Evolutionary conservation across 2,113 vertebrate species (phyloP), one percentile per base, ranked within the genome.

Genomic region (Nerophis ophidion): DNA sequence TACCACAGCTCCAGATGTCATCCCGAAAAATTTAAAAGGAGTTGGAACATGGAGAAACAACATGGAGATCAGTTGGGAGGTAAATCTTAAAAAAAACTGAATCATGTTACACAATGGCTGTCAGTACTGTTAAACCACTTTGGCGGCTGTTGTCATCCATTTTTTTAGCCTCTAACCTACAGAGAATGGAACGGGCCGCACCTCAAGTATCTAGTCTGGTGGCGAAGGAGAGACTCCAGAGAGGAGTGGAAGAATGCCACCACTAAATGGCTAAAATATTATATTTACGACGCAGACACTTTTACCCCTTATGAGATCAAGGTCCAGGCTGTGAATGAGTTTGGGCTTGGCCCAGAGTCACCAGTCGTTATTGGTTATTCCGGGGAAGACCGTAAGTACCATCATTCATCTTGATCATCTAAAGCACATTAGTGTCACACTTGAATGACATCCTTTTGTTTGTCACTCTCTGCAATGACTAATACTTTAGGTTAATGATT

Each of bases 41-140:
- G 87, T 91, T 4, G 97, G 97, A 6, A 94, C 92, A 52, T 93
- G 94, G 70, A 93, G 93, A 76, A 97, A 96, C 81, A 98, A 98
- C 86, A 98, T 99, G 95, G 94, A 96, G 83, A 99, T 98, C 81
- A 97, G 94, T 1, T 99, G 97, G 97, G 95, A 92, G 58, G 96
- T 98, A 83, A 92, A 16, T 19, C 0, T 57, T 49, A 1, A 56
- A 19, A n/a, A 14, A 46, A 6, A 15, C n/a, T 35, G 7, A 12
- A 12, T 1, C 51, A 7, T 36, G 48, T 38, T 48, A 17, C 8
- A 0, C 4, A 45, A 45, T 17, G 1, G 12, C 7, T 1, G 5
- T 42, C 13, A 63, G 17, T 13, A 15, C 49, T 46, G 7, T 26
- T 8, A 33, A 51, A 57, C 48, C 2, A 14, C 36, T 3, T 4